Evolutionary conservation across 2,797 vertebrate species (phyloP), one percentile per base, ranked within the genome.

Genomic region (Pipistrellus nathusii): DNA sequence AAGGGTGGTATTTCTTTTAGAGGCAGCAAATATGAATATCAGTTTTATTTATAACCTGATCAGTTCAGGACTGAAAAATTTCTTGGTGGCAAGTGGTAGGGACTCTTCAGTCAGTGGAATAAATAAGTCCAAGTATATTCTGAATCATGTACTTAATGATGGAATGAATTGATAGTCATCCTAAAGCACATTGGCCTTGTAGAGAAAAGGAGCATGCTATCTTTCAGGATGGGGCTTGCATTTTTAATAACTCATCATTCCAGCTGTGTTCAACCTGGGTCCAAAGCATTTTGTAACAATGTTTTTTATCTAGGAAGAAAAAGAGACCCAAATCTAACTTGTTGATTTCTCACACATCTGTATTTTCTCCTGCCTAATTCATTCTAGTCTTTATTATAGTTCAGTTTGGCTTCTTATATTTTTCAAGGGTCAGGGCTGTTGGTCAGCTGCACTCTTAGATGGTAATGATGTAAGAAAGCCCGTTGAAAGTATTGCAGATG

Each of bases 281-380:
- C 97, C 96, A 97, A 89, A 97, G 83, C 80, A 95, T 94, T 97
- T 95, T 96, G 38, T 85, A 95, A 27, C 95, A 89, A 59, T 94
- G 96, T 85, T 97, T 98, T 97, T 95, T 95, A 94, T 96, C 91
- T 93, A 96, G 90, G 44, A 23, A 55, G 23, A 44, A 88, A 93
- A 93, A 93, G 93, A 96, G 62, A 94, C 80, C 57, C 94, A 92
- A 69, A 88, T 93, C 27, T 85, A 94, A 90, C 20, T 95, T 27
- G 76, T 90, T 90, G 48, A 69, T 85, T 44, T 93, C 76, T 95
- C 95, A 84, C 55, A 59, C 92, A 71, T 93, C 88, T 93, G 44
- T 83, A 94, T 91, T 85, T 96, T 96, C 91, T 96, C 89, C 62
- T 96, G 23, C 95, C 83, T 94, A 64, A 41, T 85, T 90, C 86